Conservation (phyloP, 2,113 vertebrate species). For the Craseonycteris thonglongyai region DNA sequence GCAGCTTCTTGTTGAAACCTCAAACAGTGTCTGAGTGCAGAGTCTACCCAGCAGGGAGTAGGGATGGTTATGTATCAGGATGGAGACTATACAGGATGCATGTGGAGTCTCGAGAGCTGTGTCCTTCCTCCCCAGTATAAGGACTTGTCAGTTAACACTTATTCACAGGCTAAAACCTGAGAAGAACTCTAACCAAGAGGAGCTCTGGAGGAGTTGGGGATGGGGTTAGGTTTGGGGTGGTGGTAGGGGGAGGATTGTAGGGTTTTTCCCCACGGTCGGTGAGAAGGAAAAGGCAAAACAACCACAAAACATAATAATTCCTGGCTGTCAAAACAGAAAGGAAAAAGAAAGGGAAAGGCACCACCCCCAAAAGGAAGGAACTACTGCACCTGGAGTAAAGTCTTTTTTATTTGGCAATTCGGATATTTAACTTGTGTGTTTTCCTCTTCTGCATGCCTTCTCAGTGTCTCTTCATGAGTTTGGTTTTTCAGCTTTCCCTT, state of each 20-base stretch:
- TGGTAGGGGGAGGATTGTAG: not conserved
- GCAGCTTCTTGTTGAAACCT: not conserved
- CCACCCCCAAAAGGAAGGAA: not conserved
- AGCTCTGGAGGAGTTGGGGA: not conserved
- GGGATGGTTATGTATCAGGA: not conserved
- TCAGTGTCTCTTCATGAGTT: not conserved
- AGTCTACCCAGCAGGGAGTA: not conserved
- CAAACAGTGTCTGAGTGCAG: not conserved
- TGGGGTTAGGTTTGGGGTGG: too few species aligned
- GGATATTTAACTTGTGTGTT: not conserved
- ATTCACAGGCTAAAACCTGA: not conserved
- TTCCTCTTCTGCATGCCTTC: not conserved
- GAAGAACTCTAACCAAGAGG: not conserved
- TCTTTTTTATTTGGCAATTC: not conserved
- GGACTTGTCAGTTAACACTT: not conserved
- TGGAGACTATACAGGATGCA: not conserved
- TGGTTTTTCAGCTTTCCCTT: not conserved
- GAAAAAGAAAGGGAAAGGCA: not conserved
- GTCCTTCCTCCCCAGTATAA: rapidly evolving
- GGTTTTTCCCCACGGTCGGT: not conserved
- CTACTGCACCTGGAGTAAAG: not conserved
- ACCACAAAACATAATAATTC: not conserved
- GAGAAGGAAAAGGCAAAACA: not conserved
- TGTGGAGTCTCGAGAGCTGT: not conserved
- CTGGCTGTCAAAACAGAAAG: not conserved